Conservation (phyloP, 2,888 invertebrate genomes). For the Germaria angustata region DNA sequence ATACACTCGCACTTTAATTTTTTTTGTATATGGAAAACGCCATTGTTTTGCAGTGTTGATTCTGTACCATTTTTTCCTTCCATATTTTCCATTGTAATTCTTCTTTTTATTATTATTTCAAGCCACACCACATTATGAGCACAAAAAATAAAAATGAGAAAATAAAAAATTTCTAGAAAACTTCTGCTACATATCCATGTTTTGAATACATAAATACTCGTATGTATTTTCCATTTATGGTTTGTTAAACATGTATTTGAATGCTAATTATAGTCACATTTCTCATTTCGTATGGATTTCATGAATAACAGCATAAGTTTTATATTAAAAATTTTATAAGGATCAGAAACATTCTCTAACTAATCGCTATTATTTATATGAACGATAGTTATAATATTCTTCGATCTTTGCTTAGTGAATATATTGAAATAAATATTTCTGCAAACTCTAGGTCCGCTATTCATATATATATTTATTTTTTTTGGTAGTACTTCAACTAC, state of each 20-base stretch:
- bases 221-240: background rate
- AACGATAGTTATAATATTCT: too few species aligned
- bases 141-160: background rate
- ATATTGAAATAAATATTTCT: too few species aligned
- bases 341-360: too few species aligned
- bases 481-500: too few species aligned
- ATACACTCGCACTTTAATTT: background rate
- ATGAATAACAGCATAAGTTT: background rate
- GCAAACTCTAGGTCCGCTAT: too few species aligned
- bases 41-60: slow-evolving; percentile 5
- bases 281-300: background rate
- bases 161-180: background rate
- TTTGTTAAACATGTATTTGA: slow-evolving; percentile 5
- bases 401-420: too few species aligned
- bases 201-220: background rate
- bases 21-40: background rate
- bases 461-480: too few species aligned
- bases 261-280: background rate
- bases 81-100: background rate
- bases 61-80: background rate
- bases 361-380: too few species aligned
- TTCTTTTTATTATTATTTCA: slow-evolving; percentile 12
- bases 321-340: too few species aligned
- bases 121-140: background rate
- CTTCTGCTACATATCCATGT: background rate